Evolutionary conservation across 1,140 invertebrate genomes (phyloP).

Genomic region (Drosophila pectinifera): DNA sequence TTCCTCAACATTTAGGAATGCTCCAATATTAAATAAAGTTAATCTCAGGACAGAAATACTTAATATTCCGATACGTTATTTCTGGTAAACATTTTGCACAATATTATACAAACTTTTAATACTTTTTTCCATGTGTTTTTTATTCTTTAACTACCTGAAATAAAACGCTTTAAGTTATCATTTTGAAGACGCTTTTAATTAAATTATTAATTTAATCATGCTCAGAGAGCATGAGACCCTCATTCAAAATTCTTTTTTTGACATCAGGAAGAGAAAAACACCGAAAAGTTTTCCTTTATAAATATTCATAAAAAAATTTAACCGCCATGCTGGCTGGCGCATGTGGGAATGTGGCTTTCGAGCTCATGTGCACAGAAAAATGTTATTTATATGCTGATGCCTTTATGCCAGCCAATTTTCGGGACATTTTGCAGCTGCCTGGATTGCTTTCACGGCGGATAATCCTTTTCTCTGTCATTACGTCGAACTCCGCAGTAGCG

Average conservation of each 20-base stretch:
- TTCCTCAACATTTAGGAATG: not conserved
- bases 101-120: not conserved
- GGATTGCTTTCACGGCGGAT: constrained; percentile 20
- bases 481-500: not conserved
- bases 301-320: constrained; percentile 30
- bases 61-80: not conserved
- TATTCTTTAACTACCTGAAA: too few species aligned
- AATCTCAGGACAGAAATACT: not conserved
- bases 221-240: not conserved
- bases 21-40: too few species aligned
- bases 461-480: constrained; percentile 45
- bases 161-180: not conserved
- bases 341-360: constrained; percentile 4
- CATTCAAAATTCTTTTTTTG: constrained; percentile 8
- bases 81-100: not conserved
- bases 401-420: constrained; percentile 22
- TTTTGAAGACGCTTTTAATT: not conserved
- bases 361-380: constrained; percentile 29
- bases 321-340: not conserved
- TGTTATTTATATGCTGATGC: constrained; percentile 65
- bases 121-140: not conserved
- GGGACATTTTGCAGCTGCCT: not conserved
- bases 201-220: too few species aligned
- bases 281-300: constrained; percentile 10
- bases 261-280: not conserved